phyloP scores from a whole-genome alignment of 2,113 vertebrate genomes.

The Andinoacara biseriatus region DNA sequence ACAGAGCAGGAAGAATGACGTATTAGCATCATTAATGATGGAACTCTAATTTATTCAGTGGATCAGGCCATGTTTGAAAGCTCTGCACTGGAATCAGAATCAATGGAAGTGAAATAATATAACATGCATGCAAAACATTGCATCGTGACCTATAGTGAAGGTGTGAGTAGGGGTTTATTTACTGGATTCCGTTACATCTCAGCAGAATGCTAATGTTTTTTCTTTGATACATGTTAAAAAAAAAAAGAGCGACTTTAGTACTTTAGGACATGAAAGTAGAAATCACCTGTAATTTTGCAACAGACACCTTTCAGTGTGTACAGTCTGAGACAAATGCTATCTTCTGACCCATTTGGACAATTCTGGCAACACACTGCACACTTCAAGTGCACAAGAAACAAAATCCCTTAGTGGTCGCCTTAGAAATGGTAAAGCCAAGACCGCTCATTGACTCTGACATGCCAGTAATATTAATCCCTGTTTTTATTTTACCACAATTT shows the following conservation, averaged over 20 bases:
- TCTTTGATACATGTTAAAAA: too few relatives aligned
- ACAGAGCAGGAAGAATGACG: fast-evolving
- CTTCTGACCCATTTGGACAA: neutral
- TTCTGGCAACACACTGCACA: neutral
- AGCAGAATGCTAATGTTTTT: too few relatives aligned
- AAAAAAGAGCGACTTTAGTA: fast-evolving
- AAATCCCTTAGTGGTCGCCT: neutral
- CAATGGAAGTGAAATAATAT: fast-evolving
- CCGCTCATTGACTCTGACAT: neutral
- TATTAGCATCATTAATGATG: fast-evolving
- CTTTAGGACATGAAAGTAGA: fast-evolving
- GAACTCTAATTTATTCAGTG: fast-evolving
- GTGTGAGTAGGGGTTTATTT: fast-evolving
- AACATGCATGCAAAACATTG: neutral
- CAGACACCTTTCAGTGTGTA: neutral
- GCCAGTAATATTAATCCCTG: fast-evolving
- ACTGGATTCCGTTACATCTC: too few relatives aligned
- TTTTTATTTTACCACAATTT: neutral
- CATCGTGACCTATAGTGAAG: neutral
- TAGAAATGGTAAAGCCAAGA: fast-evolving
- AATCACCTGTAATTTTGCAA: fast-evolving
- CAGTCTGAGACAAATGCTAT: neutral
- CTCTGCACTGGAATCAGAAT: neutral
- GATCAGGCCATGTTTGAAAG: neutral
- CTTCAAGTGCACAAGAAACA: neutral